Conservation (phyloP, 2,113 vertebrate species). For the Stictonetta naevosa region DNA sequence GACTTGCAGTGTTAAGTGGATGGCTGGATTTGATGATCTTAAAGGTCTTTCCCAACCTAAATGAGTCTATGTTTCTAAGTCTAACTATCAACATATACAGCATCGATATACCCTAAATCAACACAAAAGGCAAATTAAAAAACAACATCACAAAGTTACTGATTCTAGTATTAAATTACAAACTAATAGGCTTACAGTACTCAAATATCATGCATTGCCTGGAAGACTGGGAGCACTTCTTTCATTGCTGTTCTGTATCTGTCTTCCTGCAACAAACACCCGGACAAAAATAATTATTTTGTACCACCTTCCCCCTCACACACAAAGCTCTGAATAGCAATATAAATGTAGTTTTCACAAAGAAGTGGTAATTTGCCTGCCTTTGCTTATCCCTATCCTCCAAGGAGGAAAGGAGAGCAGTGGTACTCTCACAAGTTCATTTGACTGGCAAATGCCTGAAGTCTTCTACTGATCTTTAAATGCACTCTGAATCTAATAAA, state of each 20-base stretch:
- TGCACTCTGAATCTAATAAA: constrained; percentile 48
- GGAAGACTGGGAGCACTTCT: not conserved
- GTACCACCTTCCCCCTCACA: not conserved
- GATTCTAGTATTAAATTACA: not conserved
- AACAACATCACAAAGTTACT: not conserved
- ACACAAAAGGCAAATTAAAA: not conserved
- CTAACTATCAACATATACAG: not conserved
- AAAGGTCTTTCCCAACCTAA: not conserved
- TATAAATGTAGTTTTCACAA: constrained; percentile 1
- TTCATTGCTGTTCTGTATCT: not conserved
- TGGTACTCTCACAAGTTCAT: constrained; percentile 2
- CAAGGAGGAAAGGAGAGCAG: not conserved
- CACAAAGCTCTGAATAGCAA: not conserved
- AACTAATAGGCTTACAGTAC: not conserved
- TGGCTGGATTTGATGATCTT: not conserved
- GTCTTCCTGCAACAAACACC: not conserved
- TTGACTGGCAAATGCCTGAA: constrained; percentile 37
- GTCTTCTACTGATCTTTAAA: constrained; percentile 64
- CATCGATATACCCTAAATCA: not conserved
- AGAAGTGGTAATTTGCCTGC: not conserved
- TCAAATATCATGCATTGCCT: not conserved
- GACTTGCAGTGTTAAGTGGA: not conserved
- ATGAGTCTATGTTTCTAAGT: not conserved
- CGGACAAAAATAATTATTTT: not conserved
- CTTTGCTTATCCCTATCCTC: not conserved